A percentile compares a stretch with the other conserved stretches of the same genome.
Evolutionary conservation across 2,113 vertebrate genomes (phyloP).

Genomic region (Tinamus guttatus): DNA sequence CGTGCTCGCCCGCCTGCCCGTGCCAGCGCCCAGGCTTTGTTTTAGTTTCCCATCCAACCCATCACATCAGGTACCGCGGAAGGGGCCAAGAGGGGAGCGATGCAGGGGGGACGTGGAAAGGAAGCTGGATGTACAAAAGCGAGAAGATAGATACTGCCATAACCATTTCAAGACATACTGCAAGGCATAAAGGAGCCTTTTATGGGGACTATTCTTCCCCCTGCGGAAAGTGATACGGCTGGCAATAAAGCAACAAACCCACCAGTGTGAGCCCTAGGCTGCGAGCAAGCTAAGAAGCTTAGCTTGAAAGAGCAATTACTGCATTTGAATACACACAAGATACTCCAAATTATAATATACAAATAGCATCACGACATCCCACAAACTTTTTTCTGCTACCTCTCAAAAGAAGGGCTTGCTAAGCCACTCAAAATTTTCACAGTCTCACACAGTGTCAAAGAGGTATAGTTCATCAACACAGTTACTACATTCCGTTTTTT

Average conservation of each 20-base stretch:
- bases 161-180: not conserved
- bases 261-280: not conserved
- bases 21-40: not conserved
- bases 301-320: not conserved
- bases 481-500: not conserved
- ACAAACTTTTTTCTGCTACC: not conserved
- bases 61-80: not conserved
- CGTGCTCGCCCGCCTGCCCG: not conserved
- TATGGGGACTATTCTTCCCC: not conserved
- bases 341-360: not conserved
- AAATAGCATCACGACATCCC: not conserved
- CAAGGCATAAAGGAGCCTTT: not conserved
- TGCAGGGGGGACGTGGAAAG: not conserved
- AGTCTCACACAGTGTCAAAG: not conserved
- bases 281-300: not conserved
- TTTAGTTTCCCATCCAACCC: not conserved
- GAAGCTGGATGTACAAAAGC: not conserved
- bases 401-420: not conserved
- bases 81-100: not conserved
- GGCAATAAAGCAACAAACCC: slow-evolving; percentile 37
- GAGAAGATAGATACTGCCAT: not conserved
- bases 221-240: not conserved
- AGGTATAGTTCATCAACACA: not conserved
- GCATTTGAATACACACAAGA: not conserved
- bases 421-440: not conserved